Evolutionary conservation across 2,113 vertebrate species (phyloP).

Genomic region (Notarius lentiginosus): DNA sequence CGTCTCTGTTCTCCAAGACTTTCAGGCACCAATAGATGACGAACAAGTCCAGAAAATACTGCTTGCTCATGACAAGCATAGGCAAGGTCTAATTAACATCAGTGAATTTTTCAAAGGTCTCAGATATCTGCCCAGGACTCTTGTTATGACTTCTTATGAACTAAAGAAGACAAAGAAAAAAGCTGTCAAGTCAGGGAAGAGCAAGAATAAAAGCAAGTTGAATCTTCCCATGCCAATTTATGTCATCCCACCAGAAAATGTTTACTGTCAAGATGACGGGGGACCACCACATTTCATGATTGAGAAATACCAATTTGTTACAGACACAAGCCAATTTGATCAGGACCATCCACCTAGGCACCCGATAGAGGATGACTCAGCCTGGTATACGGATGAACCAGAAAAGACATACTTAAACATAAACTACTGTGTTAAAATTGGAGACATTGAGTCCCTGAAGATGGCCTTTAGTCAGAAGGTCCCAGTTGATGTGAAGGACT

Average conservation of each 20-base stretch:
- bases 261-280: conserved; percentile 68
- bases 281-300: conserved; percentile 84
- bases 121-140: conserved; percentile 80
- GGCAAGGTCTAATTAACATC: conserved; percentile 65
- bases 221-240: conserved; percentile 81
- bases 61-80: conserved; percentile 66
- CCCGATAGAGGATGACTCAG: conserved; percentile 84
- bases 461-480: conserved; percentile 82
- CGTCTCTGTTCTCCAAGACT: conserved; percentile 68
- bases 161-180: conserved; percentile 76
- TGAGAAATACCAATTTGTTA: conserved; percentile 69
- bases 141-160: conserved; percentile 74
- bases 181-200: conserved; percentile 65
- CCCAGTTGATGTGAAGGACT: conserved; percentile 83
- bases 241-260: conserved; percentile 62
- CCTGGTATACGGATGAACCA: conserved; percentile 83
- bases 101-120: conserved; percentile 85
- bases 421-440: conserved; percentile 79
- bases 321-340: conserved; percentile 68
- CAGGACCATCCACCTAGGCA: conserved; percentile 75
- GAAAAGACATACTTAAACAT: conserved; percentile 74
- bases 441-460: conserved; percentile 82
- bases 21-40: conserved; percentile 57
- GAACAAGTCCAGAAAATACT: conserved; percentile 70
- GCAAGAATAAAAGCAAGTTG: conserved; percentile 70